Evolutionary conservation across 2,113 vertebrate species (phyloP).

Genomic region (Potamarius usumacintae): DNA sequence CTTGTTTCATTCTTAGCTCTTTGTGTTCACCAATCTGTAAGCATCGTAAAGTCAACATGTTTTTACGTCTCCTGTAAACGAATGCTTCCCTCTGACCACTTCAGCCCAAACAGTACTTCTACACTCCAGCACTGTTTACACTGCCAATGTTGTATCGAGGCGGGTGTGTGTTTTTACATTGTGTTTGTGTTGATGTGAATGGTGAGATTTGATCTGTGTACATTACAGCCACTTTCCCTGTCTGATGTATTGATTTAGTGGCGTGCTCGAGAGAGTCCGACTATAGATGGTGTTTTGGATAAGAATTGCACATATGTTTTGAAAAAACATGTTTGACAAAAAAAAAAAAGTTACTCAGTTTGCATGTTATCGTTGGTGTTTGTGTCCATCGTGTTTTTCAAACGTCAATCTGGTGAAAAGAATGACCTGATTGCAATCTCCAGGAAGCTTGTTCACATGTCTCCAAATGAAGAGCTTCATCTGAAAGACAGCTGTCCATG

Average conservation of each 20-base stretch:
- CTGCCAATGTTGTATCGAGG: constrained; percentile 59
- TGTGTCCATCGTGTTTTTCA: neutral
- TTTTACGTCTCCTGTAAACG: constrained; percentile 24
- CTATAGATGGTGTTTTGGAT: neutral
- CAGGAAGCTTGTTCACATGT: neutral
- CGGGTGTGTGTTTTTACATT: constrained; percentile 54
- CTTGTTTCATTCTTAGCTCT: neutral
- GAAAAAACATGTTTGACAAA: neutral
- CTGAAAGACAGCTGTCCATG: neutral
- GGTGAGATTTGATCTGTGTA: constrained; percentile 38
- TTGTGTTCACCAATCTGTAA: neutral
- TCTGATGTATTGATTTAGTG: constrained; percentile 59
- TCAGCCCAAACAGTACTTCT: constrained; percentile 55
- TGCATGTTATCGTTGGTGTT: neutral
- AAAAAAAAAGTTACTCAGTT: neutral
- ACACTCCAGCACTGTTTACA: constrained; percentile 51
- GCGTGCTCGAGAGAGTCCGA: neutral
- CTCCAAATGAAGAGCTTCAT: neutral
- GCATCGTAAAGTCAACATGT: neutral
- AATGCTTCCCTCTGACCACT: constrained; percentile 48
- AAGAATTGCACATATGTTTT: neutral
- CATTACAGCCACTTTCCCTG: constrained; percentile 44
- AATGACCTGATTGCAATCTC: neutral
- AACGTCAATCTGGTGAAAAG: neutral
- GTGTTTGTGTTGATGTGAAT: constrained; percentile 53